Percentiles rank a stretch among this genome's conserved stretches.
Evolutionary conservation across 2,797 vertebrate genomes (phyloP).

Genomic region (Esox masquinongy): DNA sequence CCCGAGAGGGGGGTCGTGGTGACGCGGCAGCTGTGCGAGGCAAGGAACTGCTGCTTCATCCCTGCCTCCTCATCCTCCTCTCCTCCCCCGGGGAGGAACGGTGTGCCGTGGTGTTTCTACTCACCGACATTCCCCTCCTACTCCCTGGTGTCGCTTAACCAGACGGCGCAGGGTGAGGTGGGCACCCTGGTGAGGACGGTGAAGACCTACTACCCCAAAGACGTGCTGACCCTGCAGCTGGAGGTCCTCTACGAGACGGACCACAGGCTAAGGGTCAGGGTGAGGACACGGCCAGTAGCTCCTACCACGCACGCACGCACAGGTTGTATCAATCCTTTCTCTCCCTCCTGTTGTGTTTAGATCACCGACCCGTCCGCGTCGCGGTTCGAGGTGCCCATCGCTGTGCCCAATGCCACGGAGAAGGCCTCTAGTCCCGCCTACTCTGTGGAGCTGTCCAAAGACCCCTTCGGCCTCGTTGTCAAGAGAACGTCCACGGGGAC

Average conservation of each 20-base stretch:
- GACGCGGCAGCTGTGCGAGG: constrained; percentile 80
- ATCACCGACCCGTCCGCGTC: constrained; percentile 73
- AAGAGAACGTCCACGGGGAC: constrained; percentile 67
- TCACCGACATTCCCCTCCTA: constrained; percentile 83
- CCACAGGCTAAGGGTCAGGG: constrained; percentile 79
- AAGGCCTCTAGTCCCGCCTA: constrained; percentile 76
- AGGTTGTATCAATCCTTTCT: neutral
- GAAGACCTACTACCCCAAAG: constrained; percentile 83
- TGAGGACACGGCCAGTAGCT: constrained; percentile 50
- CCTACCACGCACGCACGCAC: neutral
- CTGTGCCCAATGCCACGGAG: constrained; percentile 68
- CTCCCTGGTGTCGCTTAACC: constrained; percentile 66
- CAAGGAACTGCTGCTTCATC: constrained; percentile 84
- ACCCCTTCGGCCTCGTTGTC: constrained; percentile 78
- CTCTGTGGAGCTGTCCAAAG: constrained; percentile 70
- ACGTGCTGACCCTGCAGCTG: constrained; percentile 75
- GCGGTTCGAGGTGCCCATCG: constrained; percentile 80
- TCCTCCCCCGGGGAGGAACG: constrained; percentile 41
- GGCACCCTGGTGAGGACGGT: constrained; percentile 70
- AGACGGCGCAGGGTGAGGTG: constrained; percentile 73
- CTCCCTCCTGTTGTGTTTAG: constrained; percentile 49
- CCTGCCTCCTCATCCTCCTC: constrained; percentile 33
- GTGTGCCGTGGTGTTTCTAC: constrained; percentile 90
- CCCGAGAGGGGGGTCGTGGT: constrained; percentile 78
- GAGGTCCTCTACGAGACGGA: constrained; percentile 79